Percentiles rank a stretch among this genome's conserved stretches.
phyloP scores from a whole-genome alignment of 2,797 vertebrate genomes.

The Poecilia wingei region DNA sequence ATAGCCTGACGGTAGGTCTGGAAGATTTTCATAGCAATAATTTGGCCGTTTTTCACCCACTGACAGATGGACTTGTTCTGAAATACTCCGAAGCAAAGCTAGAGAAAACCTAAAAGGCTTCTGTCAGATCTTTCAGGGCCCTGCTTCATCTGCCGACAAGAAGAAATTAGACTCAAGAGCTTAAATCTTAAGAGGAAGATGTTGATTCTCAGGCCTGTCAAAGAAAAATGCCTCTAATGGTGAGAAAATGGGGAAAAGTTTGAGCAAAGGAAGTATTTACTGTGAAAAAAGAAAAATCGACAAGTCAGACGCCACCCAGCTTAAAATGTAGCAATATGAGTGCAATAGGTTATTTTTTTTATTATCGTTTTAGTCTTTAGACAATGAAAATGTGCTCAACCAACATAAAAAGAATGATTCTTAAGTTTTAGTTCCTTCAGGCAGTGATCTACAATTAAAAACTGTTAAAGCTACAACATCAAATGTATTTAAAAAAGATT shows the following conservation, averaged over 20 bases:
- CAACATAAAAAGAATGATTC: not conserved
- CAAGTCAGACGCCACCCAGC: not conserved
- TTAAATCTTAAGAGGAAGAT: constrained; percentile 10
- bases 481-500: not conserved
- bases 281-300: not conserved
- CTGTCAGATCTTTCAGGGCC: constrained; percentile 21
- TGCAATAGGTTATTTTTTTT: not conserved
- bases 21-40: constrained; percentile 21
- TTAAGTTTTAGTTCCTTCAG: not conserved
- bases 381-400: not conserved
- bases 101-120: constrained; percentile 21
- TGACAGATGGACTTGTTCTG: not conserved
- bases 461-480: not conserved
- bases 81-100: constrained; percentile 4
- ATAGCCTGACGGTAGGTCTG: constrained; percentile 24
- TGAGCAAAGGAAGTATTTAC: not conserved
- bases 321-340: not conserved
- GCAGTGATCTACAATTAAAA: not conserved
- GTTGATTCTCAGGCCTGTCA: not conserved
- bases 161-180: constrained; percentile 3
- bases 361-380: not conserved
- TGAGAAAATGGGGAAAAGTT: not conserved
- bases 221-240: constrained; percentile 3
- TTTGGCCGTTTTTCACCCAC: constrained; percentile 18
- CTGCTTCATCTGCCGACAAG: constrained; percentile 1